These are phyloP conservation scores for Halichoeres trimaculatus DNA, from an alignment of 2,113 vertebrate species.

Conservation along the genomic window DNA sequence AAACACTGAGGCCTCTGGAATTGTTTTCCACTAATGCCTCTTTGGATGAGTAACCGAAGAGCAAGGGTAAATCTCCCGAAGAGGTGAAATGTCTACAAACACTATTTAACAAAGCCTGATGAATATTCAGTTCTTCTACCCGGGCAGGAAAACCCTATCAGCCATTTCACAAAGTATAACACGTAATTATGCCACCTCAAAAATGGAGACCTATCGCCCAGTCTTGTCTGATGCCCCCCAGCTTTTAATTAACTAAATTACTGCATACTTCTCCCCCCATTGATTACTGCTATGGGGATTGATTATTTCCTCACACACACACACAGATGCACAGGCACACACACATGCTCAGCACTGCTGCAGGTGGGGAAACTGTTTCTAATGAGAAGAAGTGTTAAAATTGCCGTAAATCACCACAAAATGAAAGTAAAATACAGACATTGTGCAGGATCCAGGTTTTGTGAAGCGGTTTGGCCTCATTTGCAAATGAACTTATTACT, in stretches of 20 bases:
- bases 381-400: conserved; percentile 58
- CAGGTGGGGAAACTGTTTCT: conserved; percentile 60
- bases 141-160: conserved; percentile 69
- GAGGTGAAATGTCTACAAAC: conserved; percentile 73
- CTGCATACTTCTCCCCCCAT: conserved; percentile 75
- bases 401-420: conserved; percentile 35
- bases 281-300: conserved; percentile 81
- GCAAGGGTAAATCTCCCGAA: conserved; percentile 55
- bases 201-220: conserved; percentile 75
- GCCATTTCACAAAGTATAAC: conserved; percentile 77
- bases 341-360: conserved; percentile 39
- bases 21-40: conserved; percentile 35
- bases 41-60: conserved; percentile 51
- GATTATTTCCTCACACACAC: conserved; percentile 66
- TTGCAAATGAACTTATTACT: conserved; percentile 40
- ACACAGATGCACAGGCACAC: conserved; percentile 17
- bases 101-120: conserved; percentile 80
- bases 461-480: conserved; percentile 24
- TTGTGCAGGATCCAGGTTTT: conserved; percentile 6
- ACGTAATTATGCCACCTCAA: conserved; percentile 79
- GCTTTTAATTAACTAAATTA: conserved; percentile 86
- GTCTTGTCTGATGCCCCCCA: conserved; percentile 76
- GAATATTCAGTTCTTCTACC: conserved; percentile 80
- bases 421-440: conserved; percentile 40
- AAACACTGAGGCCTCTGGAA: conserved; percentile 13